Evolutionary conservation across 2,797 vertebrate species (phyloP), one percentile per base, ranked within the genome.

Genomic region (Philypnodon macrostomus): DNA sequence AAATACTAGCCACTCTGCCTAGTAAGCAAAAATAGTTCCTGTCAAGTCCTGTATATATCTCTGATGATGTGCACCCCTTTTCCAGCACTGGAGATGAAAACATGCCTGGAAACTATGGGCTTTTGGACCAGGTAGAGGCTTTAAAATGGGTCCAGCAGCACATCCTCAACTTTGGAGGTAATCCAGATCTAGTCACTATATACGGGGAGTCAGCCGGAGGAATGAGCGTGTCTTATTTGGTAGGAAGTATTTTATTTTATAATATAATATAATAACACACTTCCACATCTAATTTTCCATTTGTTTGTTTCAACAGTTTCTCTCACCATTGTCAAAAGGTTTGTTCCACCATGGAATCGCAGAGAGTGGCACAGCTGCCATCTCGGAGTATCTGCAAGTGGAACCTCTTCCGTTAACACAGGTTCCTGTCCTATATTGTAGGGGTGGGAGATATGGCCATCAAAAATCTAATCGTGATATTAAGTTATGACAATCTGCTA

Each of bases 201-300:
- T 90, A 88, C 70, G 90, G 90, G 2, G 86, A 92, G 52, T 91
- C 90, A 59, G 89, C 90, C 15, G 90, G 90, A 46, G 90, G 87
- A 55, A 1, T 75, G 2, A 91, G 89, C 6, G 89, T 89, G 3
- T 90, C 87, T 0, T 50, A 85, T 0, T 67, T 80, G 67, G 90
- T 90, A 73, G 57, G 73, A 4, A n/a, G n/a, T n/a, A n/a, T n/a
- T n/a, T n/a, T n/a, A n/a, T n/a, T n/a, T n/a, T n/a, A n/a, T n/a
- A n/a, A n/a, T n/a, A n/a, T n/a, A n/a, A n/a, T n/a, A n/a, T n/a
- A n/a, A 24, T 11, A 3, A 34, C 3, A 24, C 2, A 12, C 5
- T 13, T 14, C 24, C 4, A 5, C 31, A 31, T 26, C 5, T 30
- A 4, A 10, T 19, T 2, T 23, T 23, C 5, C n/a, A 64, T 11